Percentiles rank a stretch among this genome's conserved stretches.
Evolutionary conservation across 2,888 invertebrate species (phyloP).

Genomic region (Stramonita haemastoma): DNA sequence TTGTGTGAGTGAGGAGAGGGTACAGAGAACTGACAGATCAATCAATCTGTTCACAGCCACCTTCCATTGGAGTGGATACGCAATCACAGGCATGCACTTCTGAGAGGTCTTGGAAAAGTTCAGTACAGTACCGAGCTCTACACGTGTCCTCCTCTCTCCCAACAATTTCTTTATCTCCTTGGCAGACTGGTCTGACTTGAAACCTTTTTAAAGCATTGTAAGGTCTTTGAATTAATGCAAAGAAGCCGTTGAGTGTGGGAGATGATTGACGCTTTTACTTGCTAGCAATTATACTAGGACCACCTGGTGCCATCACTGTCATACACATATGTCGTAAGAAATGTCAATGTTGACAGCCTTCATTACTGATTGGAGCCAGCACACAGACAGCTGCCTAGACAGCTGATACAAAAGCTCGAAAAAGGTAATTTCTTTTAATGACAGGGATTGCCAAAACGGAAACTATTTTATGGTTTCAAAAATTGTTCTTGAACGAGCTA

Average conservation of each 20-base stretch:
- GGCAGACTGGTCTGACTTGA: conserved; percentile 36
- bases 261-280: conserved; percentile 44
- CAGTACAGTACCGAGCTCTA: no score
- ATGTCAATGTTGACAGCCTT: conserved; percentile 34
- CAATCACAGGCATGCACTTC: no score
- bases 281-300: conserved; percentile 36
- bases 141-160: background rate
- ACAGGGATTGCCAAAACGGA: conserved; percentile 15
- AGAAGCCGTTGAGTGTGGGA: conserved; percentile 40
- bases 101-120: no score
- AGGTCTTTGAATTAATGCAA: conserved; percentile 39
- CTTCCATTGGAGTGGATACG: no score
- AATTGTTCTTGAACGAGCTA: background rate
- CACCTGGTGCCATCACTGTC: conserved; percentile 38
- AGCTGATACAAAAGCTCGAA: conserved; percentile 19
- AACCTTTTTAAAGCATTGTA: conserved; percentile 23
- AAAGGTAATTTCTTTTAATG: conserved; percentile 12
- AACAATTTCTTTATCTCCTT: no score
- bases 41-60: no score
- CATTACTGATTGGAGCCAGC: background rate
- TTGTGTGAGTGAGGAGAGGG: no score
- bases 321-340: conserved; percentile 45
- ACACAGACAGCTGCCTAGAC: background rate
- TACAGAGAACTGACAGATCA: no score
- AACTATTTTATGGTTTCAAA: conserved; percentile 25